These are phyloP conservation scores for Nothoprocta pentlandii DNA, from an alignment of 2,113 vertebrate species.

Conservation along the genomic window DNA sequence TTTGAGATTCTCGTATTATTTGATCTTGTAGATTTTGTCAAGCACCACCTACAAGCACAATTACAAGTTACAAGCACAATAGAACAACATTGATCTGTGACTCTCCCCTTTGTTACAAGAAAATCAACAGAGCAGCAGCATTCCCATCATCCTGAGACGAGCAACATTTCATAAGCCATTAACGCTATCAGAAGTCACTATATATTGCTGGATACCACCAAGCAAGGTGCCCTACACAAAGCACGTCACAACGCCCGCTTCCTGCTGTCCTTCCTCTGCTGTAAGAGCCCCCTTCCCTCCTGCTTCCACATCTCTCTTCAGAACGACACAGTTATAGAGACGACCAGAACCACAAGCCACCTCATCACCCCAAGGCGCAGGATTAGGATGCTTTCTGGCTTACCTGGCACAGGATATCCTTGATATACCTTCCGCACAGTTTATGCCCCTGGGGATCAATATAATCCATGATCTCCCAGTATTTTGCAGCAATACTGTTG, in stretches of 20 bases:
- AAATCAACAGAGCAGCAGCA: neutral
- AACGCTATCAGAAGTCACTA: neutral
- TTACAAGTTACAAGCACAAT: neutral
- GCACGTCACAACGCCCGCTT: neutral
- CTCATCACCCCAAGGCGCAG: neutral
- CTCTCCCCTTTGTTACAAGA: neutral
- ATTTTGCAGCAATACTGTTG: constrained; percentile 80
- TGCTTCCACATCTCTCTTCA: neutral
- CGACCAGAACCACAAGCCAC: neutral
- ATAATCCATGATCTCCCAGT: constrained; percentile 81
- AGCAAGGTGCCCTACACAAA: neutral
- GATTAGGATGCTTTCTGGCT: neutral
- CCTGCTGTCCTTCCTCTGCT: neutral
- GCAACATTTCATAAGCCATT: neutral
- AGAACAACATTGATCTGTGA: neutral
- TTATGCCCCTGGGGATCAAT: constrained; percentile 69
- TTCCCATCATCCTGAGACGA: neutral
- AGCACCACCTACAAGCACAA: neutral
- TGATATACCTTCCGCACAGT: constrained; percentile 80
- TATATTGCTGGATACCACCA: neutral
- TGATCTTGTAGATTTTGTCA: neutral
- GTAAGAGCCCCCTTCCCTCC: neutral
- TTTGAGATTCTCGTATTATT: neutral
- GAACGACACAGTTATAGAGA: neutral
- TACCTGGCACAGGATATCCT: constrained; percentile 90